A percentile compares a stretch with the other conserved stretches of the same genome.
Evolutionary conservation across 2,888 invertebrate genomes (phyloP).

Genomic region (Rhagium mordax): DNA sequence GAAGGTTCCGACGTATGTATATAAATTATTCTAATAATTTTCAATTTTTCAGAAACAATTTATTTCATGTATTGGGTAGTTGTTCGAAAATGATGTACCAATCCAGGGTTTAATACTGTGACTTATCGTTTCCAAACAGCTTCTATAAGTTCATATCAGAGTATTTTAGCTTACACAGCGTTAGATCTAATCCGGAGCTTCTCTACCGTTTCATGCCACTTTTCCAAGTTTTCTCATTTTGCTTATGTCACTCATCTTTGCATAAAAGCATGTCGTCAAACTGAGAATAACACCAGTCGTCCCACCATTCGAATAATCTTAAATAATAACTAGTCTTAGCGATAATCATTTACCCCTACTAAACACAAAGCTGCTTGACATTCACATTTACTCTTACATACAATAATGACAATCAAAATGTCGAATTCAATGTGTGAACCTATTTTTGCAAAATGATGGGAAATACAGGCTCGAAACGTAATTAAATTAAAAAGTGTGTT

Average conservation of each 20-base stretch:
- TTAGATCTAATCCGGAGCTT: slow-evolving; percentile 61
- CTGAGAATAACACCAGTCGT: slow-evolving; percentile 49
- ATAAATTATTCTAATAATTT: background rate
- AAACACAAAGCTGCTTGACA: background rate
- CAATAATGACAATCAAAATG: too few relatives aligned
- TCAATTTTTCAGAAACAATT: slow-evolving; percentile 31
- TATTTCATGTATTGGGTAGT: slow-evolving; percentile 45
- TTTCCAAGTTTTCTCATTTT: slow-evolving; percentile 63
- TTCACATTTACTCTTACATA: too few relatives aligned
- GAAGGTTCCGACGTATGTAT: background rate
- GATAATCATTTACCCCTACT: background rate
- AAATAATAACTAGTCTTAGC: background rate
- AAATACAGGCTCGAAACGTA: too few relatives aligned
- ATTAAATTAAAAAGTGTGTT: too few relatives aligned
- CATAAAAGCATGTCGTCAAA: slow-evolving; percentile 53
- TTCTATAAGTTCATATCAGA: slow-evolving; percentile 62
- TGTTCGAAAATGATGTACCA: slow-evolving; percentile 53
- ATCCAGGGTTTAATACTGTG: slow-evolving; percentile 59
- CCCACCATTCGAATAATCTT: slow-evolving; percentile 7
- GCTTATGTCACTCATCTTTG: slow-evolving; percentile 56
- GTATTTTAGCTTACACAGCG: slow-evolving; percentile 61
- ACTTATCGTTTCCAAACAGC: slow-evolving; percentile 62
- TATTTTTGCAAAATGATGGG: too few relatives aligned
- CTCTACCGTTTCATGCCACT: slow-evolving; percentile 61
- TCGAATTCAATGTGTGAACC: too few relatives aligned